A percentile compares a stretch with the other conserved stretches of the same genome.
Evolutionary conservation across 2,113 vertebrate genomes (phyloP).

Genomic region (Callionymus lyra): DNA sequence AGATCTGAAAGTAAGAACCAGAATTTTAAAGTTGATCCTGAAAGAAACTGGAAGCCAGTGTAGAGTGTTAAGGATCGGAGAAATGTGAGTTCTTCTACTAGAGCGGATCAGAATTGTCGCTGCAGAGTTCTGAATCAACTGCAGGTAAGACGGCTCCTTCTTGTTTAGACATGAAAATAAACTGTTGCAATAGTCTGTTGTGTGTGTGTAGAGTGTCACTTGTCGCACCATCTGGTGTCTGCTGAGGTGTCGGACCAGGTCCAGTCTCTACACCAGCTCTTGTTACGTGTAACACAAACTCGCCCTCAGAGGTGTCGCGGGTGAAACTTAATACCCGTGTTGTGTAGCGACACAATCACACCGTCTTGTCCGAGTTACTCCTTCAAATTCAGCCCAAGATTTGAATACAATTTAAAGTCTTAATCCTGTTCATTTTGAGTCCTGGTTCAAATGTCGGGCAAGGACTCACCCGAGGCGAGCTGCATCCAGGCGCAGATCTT

Average conservation of each 20-base stretch:
- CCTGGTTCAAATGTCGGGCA: background rate
- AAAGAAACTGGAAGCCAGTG: too few relatives aligned
- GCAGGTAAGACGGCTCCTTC: too few relatives aligned
- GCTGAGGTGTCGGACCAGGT: conserved; percentile 10
- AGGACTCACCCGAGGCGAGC: conserved; percentile 77
- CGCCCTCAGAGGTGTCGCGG: background rate
- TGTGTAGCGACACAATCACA: background rate
- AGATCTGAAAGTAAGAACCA: too few relatives aligned
- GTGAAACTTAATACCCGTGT: background rate
- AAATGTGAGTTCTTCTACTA: too few relatives aligned
- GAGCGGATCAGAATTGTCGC: too few relatives aligned
- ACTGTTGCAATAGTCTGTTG: conserved; percentile 10
- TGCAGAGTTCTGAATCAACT: too few relatives aligned
- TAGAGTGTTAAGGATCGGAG: too few relatives aligned
- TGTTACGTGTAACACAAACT: background rate
- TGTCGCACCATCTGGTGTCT: conserved; percentile 5
- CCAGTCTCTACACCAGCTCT: conserved; percentile 1
- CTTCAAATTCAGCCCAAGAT: too few relatives aligned
- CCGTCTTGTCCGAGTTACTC: background rate
- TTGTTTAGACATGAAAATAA: too few relatives aligned
- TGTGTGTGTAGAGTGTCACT: conserved; percentile 9
- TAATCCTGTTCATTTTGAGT: background rate
- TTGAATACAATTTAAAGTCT: background rate
- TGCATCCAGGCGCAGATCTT: conserved; percentile 97
- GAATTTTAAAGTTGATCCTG: too few relatives aligned